Evolutionary conservation across 1,140 invertebrate species (phyloP), one percentile per base, ranked within the genome.

Genomic region (Araneus ventricosus): DNA sequence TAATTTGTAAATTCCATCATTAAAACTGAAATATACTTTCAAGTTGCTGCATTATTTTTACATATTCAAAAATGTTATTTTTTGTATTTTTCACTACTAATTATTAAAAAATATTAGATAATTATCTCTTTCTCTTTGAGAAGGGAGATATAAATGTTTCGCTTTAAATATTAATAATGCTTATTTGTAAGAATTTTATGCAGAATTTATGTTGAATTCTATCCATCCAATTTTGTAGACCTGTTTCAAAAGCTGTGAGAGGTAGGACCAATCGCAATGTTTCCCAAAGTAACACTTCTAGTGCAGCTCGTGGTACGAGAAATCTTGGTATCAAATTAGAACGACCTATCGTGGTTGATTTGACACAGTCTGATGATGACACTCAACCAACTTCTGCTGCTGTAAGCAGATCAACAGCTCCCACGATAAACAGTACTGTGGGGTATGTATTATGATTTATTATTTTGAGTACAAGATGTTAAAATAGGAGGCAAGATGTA

Each of bases 281-380:
- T 20, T 14, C 84, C 10, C 91, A 87, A 63, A 87, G 63, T 30
- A 87, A 30, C 61, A 27, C 85, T 7, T 45, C 90, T 39, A 41
- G 20, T 75, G 27, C 84, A 52, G 41, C 85, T 41, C 45, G 59
- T 57, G 41, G 10, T 30, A 39, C 84, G n/a, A 84, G 91, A 10
- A 93, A 45, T 41, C 10, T 57, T 41, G 45, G 57, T 41, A 63
- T 91, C 27, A 88, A 87, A 45, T 45, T 88, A 59, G 91, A 93
- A 39, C 41, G 91, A 41, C 92, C 89, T 39, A 94, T 93, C 30
- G 95, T 97, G 24, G 97, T 97, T 80, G 97, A 97, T 95, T 95
- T 97, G 92, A 97, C 97, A 41, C 96, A 96, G 94, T 97, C 97
- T 90, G 97, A 97, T 94, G 97, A 97, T 95, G 96, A 97, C 95